Evolutionary conservation across 1,140 invertebrate species (phyloP), one percentile per base, ranked within the genome.

Genomic region (Cyclargus thomasi): DNA sequence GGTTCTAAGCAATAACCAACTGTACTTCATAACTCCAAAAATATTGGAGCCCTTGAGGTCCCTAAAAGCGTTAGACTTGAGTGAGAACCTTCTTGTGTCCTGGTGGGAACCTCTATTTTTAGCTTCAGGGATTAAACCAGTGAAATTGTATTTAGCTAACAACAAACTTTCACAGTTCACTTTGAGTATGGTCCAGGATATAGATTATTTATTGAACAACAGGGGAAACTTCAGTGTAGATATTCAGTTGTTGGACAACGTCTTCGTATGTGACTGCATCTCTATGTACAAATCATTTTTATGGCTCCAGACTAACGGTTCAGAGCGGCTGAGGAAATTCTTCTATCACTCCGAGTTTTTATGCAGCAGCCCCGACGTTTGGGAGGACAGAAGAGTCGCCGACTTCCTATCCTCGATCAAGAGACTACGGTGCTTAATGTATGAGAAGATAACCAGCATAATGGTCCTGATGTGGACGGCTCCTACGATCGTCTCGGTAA

Each of bases 151-250:
- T 66, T 72, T 93, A 39, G 81, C 80, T 2, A 83, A 91, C 35
- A 93, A 93, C 76, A 91, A 92, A 80, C 86, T 93, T 57, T 86
- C 90, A 7, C 86, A 90, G 69, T 83, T 93, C 18, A 92, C 89
- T 14, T 53, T 84, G 36, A 88, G 86, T n/a, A 93, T 93, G 92
- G 80, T 93, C 36, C 71, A 90, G 68, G 92, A 93, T 73, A 91
- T 93, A 36, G 78, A 77, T 29, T 84, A 85, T 67, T 75, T 93
- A 29, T 67, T 90, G 22, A 81, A 88, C 65, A 80, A 80, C 59
- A 71, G 59, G 21, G 65, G 64, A 16, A 82, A 85, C 23, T 47
- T 14, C 14, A 74, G 78, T 14, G 67, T 78, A 1, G 71, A 80
- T 64, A 79, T 93, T 23, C 83, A 92, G 64, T 62, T 93, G 3